These are phyloP conservation scores for Mus minutoides DNA, from an alignment of 2,797 vertebrate genomes.

Conservation along the genomic window DNA sequence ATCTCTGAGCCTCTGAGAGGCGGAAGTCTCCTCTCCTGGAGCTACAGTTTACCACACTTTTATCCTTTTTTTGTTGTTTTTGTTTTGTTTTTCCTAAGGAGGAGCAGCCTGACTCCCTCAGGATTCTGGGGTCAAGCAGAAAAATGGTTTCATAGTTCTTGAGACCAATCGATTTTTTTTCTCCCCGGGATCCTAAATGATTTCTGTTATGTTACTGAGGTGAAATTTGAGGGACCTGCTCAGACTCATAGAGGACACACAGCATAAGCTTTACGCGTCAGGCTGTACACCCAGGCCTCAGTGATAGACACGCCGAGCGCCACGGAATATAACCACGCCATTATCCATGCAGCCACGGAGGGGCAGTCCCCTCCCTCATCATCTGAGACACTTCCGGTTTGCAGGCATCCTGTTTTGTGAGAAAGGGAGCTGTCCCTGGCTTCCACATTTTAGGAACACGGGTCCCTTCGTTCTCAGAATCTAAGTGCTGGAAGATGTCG, in stretches of 20 bases:
- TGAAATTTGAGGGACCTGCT: slow-evolving; percentile 34
- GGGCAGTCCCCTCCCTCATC: neutral
- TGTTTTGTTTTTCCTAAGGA: neutral
- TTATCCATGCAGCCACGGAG: neutral
- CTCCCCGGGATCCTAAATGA: neutral
- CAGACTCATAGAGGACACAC: neutral
- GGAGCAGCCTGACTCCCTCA: neutral
- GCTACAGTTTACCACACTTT: neutral
- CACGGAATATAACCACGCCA: neutral
- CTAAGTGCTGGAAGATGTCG: slow-evolving; percentile 14
- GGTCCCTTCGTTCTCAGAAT: slow-evolving; percentile 21
- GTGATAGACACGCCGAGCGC: neutral
- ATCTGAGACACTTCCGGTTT: neutral
- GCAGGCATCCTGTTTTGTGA: neutral
- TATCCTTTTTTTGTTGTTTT: neutral
- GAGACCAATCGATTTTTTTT: neutral
- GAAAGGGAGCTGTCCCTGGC: neutral
- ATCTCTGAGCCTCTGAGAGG: neutral
- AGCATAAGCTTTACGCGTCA: neutral
- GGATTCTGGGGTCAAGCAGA: slow-evolving; percentile 8
- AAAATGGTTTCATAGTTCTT: slow-evolving; percentile 37
- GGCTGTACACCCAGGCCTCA: neutral
- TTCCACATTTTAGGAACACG: neutral
- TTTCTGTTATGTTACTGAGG: slow-evolving; percentile 17
- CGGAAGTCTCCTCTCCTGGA: neutral